Base-by-base conservation (phyloP, 2,113 vertebrate species). In the Rousettus leschenaultii region DNA sequence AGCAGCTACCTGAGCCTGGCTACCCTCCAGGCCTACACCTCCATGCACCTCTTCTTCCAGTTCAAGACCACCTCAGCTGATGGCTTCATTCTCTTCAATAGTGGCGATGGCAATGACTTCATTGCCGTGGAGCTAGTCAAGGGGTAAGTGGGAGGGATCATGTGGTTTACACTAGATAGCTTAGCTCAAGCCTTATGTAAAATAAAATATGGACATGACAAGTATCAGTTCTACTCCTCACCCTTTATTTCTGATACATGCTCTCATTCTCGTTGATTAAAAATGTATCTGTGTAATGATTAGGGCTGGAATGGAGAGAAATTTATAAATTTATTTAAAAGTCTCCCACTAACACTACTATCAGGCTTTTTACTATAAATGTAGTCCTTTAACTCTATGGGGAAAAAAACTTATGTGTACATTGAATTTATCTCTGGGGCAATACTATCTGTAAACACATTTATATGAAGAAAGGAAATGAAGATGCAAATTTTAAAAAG, bases 21-120 rank as follows among this genome's bases (percentile, higher is more conserved):
- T 92, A 99, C 99, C 0, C 98, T 99, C 87, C 99, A 99, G 98
- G 99, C 99, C 8, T 99, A 99, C 16, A 99, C 99, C 73, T 99
- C 99, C 40, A 99, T 99, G 99, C 99, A 99, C 98, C 99, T 99
- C 95, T 99, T 99, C 98, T 99, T 99, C 93, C 99, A 99, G 98
- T 99, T 99, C 98, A 99, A 99, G 98, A 99, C 99, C 97, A 99
- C 99, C 7, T 99, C 99, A 1, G 98, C 99, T 0, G 99, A 99
- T 5, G 99, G 99, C 11, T 99, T 99, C 98, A 99, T 99, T 96
- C 99, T 99, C 80, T 99, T 99, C 97, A 99, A 99, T 28, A 99
- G 99, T 0, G 99, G 99, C 5, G 99, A 99, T 8, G 99, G 99
- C 97, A 99, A 99, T 90, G 99, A 99, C 96, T 99, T 99, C 30